phyloP scores from a whole-genome alignment of 2,113 vertebrate genomes.

The Pavo muticus region DNA sequence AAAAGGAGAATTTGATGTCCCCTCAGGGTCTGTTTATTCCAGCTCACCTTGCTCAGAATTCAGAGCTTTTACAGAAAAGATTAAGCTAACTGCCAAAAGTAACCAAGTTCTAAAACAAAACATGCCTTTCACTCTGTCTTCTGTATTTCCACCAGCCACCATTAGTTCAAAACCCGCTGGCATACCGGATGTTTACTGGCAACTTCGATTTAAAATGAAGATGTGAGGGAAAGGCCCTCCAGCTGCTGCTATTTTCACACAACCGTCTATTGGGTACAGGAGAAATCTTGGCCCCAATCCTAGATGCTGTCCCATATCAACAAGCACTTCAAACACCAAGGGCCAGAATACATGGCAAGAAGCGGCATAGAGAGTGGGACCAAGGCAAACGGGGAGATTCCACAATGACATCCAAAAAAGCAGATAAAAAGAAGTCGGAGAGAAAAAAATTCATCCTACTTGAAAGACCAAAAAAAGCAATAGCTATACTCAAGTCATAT shows the following conservation, averaged over 20 bases:
- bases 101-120: neutral
- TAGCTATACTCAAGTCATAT: neutral
- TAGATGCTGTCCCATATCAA: neutral
- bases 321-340: neutral
- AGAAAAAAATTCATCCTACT: slow-evolving; percentile 8
- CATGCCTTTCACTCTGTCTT: neutral
- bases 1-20: neutral
- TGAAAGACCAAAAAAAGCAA: neutral
- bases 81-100: neutral
- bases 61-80: neutral
- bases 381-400: neutral
- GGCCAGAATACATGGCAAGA: neutral
- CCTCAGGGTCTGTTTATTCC: neutral
- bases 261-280: neutral
- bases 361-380: neutral
- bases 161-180: neutral
- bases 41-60: neutral
- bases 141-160: neutral
- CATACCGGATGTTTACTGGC: neutral
- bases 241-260: neutral
- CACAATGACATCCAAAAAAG: neutral
- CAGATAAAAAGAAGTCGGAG: neutral
- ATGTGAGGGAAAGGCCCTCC: neutral
- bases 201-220: neutral
- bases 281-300: neutral